Conservation (phyloP, 2,888 invertebrate genomes). For the Sericinus montela region DNA sequence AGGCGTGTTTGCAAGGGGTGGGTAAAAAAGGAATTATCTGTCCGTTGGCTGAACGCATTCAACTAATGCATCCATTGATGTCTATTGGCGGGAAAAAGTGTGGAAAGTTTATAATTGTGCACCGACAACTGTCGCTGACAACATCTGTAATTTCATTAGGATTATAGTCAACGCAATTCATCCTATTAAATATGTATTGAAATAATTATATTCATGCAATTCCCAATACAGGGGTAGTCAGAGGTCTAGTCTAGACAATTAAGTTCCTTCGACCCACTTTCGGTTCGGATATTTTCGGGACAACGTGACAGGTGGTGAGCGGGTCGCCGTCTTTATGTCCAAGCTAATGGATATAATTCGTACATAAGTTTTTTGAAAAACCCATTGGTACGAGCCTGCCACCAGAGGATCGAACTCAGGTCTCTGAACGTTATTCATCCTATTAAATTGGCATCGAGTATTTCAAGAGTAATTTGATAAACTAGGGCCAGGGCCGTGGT, state of each 20-base stretch:
- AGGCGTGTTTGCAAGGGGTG: conserved; percentile 57
- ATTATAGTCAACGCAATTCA: conserved; percentile 5
- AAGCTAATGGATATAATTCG: too few species aligned
- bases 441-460: neutral
- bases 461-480: neutral
- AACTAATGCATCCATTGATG: conserved; percentile 58
- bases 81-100: conserved; percentile 60
- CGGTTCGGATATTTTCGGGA: too few species aligned
- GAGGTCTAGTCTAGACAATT: too few species aligned
- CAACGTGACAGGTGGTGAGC: too few species aligned
- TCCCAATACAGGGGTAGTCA: too few species aligned
- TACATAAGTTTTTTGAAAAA: too few species aligned
- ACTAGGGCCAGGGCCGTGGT: too few species aligned
- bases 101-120: conserved; percentile 46
- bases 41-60: conserved; percentile 44
- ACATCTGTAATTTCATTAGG: conserved; percentile 27
- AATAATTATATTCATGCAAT: too few species aligned
- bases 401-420: too few species aligned
- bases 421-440: neutral
- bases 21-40: conserved; percentile 51
- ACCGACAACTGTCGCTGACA: conserved; percentile 36
- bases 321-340: too few species aligned
- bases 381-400: too few species aligned
- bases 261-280: too few species aligned
- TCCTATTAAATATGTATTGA: conserved; percentile 1